Evolutionary conservation across 1,140 invertebrate species (phyloP), one percentile per base, ranked within the genome.

Genomic region (Musca domestica): DNA sequence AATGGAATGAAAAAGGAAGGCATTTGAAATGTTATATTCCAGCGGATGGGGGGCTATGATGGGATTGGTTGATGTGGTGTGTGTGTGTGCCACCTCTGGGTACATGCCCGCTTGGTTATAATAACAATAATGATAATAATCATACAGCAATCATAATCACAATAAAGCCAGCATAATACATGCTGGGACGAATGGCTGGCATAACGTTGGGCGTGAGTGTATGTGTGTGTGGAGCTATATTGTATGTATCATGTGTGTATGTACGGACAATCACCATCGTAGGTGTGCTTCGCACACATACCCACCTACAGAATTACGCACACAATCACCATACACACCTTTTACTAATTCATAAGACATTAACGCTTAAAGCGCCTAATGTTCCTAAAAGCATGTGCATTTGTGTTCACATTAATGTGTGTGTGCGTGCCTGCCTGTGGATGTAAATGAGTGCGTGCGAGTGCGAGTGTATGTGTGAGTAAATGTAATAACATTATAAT

Each of bases 121-220:
- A 61, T 34, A 61, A 61, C 56, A 61, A 61, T 61, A 34, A 61
- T 61, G 56, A 61, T 61, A 61, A 61, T 61, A 61, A 61, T 61
- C 56, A 61, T 61, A 34, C 56, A 34, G 22, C 56, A 61, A 61
- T 61, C 56, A 61, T 61, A 61, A 61, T 61, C 56, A 61, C 56
- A 61, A 61, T 61, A 61, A 61, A 41, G 27, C 56, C 56, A 20
- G 51, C 51, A 54, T 51, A 51, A 47, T 56, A 56, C 25, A 56
- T 56, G 52, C 23, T 51, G 48, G 19, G 48, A 41, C 41, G 22
- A 23, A 15, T 51, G 47, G 48, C 47, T 58, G 22, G 15, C 1
- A n/a, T 25, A 25, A n/a, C n/a, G 23, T 17, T 56, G 3, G 52
- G 12, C 9, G 27, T 23, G 52, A 56, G 20, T n/a, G 47, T 20